Evolutionary conservation across 2,888 invertebrate species (phyloP).

Genomic region (Erebia palarica): DNA sequence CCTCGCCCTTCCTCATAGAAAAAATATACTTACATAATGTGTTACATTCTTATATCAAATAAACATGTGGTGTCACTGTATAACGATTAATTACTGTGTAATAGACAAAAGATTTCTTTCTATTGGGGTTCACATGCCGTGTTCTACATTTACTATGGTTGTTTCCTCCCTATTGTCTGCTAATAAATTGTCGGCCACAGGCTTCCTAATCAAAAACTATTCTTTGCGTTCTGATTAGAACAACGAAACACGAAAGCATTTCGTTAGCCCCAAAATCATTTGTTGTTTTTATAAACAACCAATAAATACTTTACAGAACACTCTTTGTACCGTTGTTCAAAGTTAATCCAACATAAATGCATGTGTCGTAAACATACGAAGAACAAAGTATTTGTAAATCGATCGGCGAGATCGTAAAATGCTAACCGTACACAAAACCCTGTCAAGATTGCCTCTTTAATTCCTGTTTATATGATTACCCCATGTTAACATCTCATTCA

Average conservation of each 20-base stretch:
- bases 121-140: no score
- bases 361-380: background rate
- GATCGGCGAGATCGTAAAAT: background rate
- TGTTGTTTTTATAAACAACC: background rate
- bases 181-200: no score
- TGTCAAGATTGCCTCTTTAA: slow-evolving; percentile 1
- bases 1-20: no score
- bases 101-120: no score
- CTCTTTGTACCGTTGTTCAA: slow-evolving; percentile 2
- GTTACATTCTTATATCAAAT: no score
- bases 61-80: no score
- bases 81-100: no score
- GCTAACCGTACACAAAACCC: background rate
- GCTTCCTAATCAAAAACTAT: no score
- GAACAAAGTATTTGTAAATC: slow-evolving; percentile 9
- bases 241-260: background rate
- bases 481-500: background rate
- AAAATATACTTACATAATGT: no score
- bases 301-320: background rate
- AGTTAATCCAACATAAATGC: slow-evolving; percentile 10
- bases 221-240: background rate
- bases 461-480: background rate
- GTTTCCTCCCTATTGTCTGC: no score
- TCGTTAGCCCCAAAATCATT: background rate
- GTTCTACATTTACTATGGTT: no score